These are phyloP conservation scores for Polydrusus cervinus DNA, from an alignment of 2,888 invertebrate genomes.

Conservation along the genomic window DNA sequence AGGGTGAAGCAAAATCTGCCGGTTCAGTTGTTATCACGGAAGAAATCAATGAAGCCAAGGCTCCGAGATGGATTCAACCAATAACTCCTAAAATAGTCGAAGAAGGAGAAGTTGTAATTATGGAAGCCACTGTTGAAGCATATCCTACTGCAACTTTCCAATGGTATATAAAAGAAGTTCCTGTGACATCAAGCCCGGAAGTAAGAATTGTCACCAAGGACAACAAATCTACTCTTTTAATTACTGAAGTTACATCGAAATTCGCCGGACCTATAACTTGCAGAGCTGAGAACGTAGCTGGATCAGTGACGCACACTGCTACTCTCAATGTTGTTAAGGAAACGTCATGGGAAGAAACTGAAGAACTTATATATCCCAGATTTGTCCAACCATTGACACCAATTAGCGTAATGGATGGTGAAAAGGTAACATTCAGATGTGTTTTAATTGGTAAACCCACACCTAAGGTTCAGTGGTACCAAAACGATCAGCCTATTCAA, in stretches of 20 bases:
- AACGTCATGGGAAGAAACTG: conserved; percentile 74
- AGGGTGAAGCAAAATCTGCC: conserved; percentile 85
- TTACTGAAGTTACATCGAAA: conserved; percentile 82
- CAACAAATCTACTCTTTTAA: conserved; percentile 86
- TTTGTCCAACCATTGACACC: conserved; percentile 84
- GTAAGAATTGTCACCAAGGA: conserved; percentile 82
- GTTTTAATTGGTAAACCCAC: conserved; percentile 84
- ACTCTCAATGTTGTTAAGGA: conserved; percentile 78
- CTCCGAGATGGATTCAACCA: conserved; percentile 84
- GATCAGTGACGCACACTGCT: conserved; percentile 91
- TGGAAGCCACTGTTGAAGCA: conserved; percentile 86
- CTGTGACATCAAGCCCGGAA: conserved; percentile 81
- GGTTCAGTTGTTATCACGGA: conserved; percentile 86
- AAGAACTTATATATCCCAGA: conserved; percentile 81
- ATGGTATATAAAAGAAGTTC: conserved; percentile 87
- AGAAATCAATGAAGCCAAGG: conserved; percentile 75
- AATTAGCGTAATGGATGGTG: conserved; percentile 91
- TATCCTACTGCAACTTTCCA: conserved; percentile 88
- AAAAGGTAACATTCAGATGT: conserved; percentile 84
- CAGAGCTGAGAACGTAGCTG: conserved; percentile 91
- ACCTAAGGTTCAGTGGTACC: conserved; percentile 88
- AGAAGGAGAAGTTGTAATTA: conserved; percentile 84
- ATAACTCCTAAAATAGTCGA: conserved; percentile 81
- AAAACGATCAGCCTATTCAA: conserved; percentile 80
- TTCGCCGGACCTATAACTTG: conserved; percentile 87